Conservation (phyloP, 2,888 invertebrate genomes). For the Dynastes grantii region DNA sequence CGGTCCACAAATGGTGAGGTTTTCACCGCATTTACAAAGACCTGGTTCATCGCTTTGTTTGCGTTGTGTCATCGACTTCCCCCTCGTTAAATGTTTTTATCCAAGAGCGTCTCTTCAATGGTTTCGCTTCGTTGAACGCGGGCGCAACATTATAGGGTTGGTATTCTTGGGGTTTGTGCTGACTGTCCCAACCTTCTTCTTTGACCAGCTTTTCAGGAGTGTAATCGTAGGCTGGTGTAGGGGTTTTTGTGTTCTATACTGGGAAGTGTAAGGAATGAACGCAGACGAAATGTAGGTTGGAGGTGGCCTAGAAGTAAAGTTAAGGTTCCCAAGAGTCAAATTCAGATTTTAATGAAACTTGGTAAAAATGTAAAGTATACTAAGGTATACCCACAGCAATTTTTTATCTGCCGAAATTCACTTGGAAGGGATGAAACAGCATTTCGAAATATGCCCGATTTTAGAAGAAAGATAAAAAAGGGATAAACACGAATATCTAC, state of each 20-base stretch:
- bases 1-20: constrained; percentile 26
- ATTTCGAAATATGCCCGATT: no score
- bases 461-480: no score
- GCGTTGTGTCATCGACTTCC: neutral
- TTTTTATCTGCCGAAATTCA: no score
- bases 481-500: no score
- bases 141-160: neutral
- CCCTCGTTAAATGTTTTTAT: constrained; percentile 20
- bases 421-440: no score
- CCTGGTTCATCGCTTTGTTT: neutral
- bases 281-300: no score
- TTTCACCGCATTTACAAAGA: constrained; percentile 22
- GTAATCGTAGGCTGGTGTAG: neutral
- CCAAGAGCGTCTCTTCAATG: neutral
- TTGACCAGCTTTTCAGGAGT: constrained; percentile 5
- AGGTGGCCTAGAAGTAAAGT: no score
- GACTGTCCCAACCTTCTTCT: constrained; percentile 4
- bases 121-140: neutral
- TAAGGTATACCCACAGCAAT: no score
- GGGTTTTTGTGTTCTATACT: neutral
- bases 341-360: no score
- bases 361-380: no score
- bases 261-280: no score
- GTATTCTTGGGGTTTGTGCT: neutral
- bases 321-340: no score